A percentile compares a stretch with the other conserved stretches of the same genome.
Evolutionary conservation across 2,888 invertebrate genomes (phyloP).

Genomic region (Tridacna crocea): DNA sequence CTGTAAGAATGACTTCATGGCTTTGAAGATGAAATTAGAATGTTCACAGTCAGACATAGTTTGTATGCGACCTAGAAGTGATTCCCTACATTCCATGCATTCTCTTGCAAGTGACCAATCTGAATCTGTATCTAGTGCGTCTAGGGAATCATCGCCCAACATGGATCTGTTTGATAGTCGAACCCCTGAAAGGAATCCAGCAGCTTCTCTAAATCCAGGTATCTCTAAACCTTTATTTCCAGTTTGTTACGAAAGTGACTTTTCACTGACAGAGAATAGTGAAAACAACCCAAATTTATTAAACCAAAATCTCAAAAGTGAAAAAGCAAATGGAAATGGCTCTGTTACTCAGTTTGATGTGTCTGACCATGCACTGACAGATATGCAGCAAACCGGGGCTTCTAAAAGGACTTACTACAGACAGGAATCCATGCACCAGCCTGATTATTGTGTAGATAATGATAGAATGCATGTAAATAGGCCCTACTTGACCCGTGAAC

Average conservation of each 20-base stretch:
- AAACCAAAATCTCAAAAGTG: neutral
- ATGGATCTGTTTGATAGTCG: conserved; percentile 33
- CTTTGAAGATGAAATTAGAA: conserved; percentile 25
- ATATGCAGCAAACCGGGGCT: neutral
- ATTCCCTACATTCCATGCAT: conserved; percentile 40
- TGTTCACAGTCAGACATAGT: neutral
- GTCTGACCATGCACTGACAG: neutral
- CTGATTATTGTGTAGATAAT: conserved; percentile 3
- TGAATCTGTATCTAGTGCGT: conserved; percentile 9
- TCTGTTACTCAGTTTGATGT: neutral
- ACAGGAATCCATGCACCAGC: neutral
- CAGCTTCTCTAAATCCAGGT: conserved; percentile 21
- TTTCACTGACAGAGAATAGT: neutral
- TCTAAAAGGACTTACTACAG: neutral
- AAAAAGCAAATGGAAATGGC: neutral
- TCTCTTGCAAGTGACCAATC: conserved; percentile 31
- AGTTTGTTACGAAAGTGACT: conserved; percentile 21
- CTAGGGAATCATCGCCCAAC: conserved; percentile 42
- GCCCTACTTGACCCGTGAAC: neutral
- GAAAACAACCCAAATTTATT: neutral
- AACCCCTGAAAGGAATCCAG: conserved; percentile 52
- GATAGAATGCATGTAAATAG: neutral
- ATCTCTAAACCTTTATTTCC: conserved; percentile 56
- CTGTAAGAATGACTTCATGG: conserved; percentile 7
- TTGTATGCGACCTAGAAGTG: conserved; percentile 36